Evolutionary conservation across 2,888 invertebrate species (phyloP), one percentile per base, ranked within the genome.

Genomic region (Papilio gigon): DNA sequence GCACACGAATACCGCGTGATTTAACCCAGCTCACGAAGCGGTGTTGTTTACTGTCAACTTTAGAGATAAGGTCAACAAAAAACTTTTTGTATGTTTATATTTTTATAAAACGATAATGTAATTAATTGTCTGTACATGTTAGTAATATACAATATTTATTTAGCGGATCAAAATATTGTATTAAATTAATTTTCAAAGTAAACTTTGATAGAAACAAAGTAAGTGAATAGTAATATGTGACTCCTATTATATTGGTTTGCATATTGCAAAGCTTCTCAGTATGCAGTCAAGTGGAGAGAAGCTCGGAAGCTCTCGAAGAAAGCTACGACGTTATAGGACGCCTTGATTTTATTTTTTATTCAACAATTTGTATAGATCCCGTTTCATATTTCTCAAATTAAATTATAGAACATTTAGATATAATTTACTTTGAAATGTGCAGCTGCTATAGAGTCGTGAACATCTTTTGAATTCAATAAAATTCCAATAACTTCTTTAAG

Each of bases 1-100:
- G 25, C 17, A n/a, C 87, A 85, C 86, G 86, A 80, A 76, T 44
- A 71, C 75, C 74, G 81, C 86, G 86, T 87, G 87, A 85, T 86
- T 84, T 50, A 4, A 12, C 12, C 11, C 47, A 25, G 22, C 47
- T 81, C 82, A 73, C 79, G 73, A 79, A 83, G 81, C 83, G 9
- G 33, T 42, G 20, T 40, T 65, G n/a, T 44, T n/a, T 62, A 33
- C 25, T n/a, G 8, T 3, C 40, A 56, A 40, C 40, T 56, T 12
- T 20, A 20, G 22, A 1, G 59, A 22, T 4, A 11, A 47, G 47
- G 22, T 35, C 22, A 11, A 59, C 59, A 11, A 4, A 12, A 11
- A 35, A 6, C 2, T 1, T 11, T 9, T 35, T 35, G 8, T 5
- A 35, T 6, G n/a, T n/a, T n/a, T n/a, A n/a, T n/a, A n/a, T n/a